phyloP scores from a whole-genome alignment of 1,140 invertebrate species.

The Megalopta genalis region DNA sequence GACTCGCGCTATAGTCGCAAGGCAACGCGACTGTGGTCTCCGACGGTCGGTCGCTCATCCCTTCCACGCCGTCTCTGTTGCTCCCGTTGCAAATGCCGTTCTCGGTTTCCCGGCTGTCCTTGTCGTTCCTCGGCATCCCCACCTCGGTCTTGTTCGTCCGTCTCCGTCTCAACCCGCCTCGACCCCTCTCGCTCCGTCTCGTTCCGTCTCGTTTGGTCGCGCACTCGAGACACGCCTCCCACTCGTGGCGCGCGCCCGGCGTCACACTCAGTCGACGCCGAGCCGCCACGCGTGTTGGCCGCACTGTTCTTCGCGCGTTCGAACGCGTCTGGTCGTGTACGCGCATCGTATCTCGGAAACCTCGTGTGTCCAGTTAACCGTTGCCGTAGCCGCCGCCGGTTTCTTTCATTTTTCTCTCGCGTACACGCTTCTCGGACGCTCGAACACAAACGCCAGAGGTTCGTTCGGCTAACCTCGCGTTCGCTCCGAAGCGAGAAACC shows the following conservation, averaged over 20 bases:
- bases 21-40: constrained; percentile 11
- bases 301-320: neutral
- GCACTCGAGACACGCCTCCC: constrained; percentile 44
- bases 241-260: constrained; percentile 46
- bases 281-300: constrained; percentile 62
- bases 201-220: constrained; percentile 18
- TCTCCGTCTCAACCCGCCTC: constrained; percentile 2
- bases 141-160: neutral
- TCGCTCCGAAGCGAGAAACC: constrained; percentile 7
- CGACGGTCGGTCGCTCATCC: constrained; percentile 29
- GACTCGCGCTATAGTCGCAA: constrained; percentile 29
- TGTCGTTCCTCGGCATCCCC: neutral
- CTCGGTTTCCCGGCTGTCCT: neutral
- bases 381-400: no score
- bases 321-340: neutral
- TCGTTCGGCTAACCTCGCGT: neutral
- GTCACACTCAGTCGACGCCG: constrained; percentile 61
- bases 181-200: no score
- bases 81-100: neutral
- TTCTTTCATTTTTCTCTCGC: neutral
- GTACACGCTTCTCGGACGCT: neutral
- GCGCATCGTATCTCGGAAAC: neutral
- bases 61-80: constrained; percentile 19
- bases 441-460: neutral
- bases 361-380: constrained; percentile 1